Percentiles rank a stretch among this genome's conserved stretches.
Evolutionary conservation across 2,888 invertebrate species (phyloP).

Genomic region (Spodoptera picta): DNA sequence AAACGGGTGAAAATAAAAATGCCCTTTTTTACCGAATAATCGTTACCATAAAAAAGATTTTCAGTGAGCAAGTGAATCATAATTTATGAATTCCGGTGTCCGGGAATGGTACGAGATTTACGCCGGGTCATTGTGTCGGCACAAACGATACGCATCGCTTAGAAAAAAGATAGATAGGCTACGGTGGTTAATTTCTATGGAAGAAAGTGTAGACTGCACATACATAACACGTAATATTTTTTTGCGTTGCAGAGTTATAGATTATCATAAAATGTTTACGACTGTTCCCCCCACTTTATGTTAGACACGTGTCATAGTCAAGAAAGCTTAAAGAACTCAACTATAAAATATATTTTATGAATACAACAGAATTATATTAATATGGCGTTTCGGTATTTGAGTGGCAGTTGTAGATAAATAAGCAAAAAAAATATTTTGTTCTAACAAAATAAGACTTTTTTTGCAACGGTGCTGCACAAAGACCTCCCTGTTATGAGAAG

Average conservation of each 20-base stretch:
- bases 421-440: too few relatives aligned
- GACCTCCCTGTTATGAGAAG: too few relatives aligned
- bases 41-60: constrained; percentile 88
- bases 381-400: too few relatives aligned
- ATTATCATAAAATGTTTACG: constrained; percentile 45
- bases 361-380: too few relatives aligned
- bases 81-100: constrained; percentile 89
- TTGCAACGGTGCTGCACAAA: too few relatives aligned
- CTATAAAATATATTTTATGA: too few relatives aligned
- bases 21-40: constrained; percentile 84
- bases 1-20: constrained; percentile 84
- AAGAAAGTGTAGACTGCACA: constrained; percentile 19
- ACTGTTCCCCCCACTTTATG: constrained; percentile 41
- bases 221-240: too few relatives aligned
- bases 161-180: constrained; percentile 58
- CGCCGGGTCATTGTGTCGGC: constrained; percentile 86
- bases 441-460: too few relatives aligned
- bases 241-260: constrained; percentile 12
- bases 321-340: constrained; percentile 10
- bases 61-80: constrained; percentile 89
- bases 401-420: too few relatives aligned
- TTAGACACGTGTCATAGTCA: constrained; percentile 33
- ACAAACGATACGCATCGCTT: constrained; percentile 70
- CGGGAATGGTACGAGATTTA: constrained; percentile 80
- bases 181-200: constrained; percentile 31